phyloP scores from a whole-genome alignment of 2,888 invertebrate species.

The Luperina testacea region DNA sequence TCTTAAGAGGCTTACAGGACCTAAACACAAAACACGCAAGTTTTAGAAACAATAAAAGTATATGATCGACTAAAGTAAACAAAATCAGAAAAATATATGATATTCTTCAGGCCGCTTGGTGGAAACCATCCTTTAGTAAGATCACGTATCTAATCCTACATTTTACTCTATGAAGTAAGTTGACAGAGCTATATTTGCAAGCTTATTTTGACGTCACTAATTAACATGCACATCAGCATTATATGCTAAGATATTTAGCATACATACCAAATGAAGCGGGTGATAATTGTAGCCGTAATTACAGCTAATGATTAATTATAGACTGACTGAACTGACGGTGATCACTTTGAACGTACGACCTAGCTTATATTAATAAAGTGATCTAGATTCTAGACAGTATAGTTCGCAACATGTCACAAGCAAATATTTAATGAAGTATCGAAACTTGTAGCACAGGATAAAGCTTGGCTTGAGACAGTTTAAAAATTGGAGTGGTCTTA shows the following conservation, averaged over 20 bases:
- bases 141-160: not conserved
- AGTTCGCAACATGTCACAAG: conserved; percentile 39
- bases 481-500: conserved; percentile 64
- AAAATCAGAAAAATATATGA: too few species aligned
- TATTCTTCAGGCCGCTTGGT: too few species aligned
- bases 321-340: conserved; percentile 36
- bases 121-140: not conserved
- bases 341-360: conserved; percentile 32
- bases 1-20: too few species aligned
- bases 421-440: conserved; percentile 35
- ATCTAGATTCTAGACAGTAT: conserved; percentile 31
- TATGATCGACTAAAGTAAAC: too few species aligned
- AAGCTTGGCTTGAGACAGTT: conserved; percentile 39
- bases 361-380: conserved; percentile 31
- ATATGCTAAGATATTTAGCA: conserved; percentile 63
- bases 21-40: too few species aligned
- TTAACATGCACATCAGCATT: conserved; percentile 51
- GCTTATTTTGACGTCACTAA: conserved; percentile 57
- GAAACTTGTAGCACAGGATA: conserved; percentile 46
- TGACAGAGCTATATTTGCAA: conserved; percentile 47
- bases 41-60: too few species aligned
- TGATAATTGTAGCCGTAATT: conserved; percentile 68
- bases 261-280: conserved; percentile 67
- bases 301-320: conserved; percentile 63
- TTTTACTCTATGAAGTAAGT: not conserved